Percentiles rank a stretch among this genome's conserved stretches.
Evolutionary conservation across 2,113 vertebrate species (phyloP).

Genomic region (Danionella cerebrum): DNA sequence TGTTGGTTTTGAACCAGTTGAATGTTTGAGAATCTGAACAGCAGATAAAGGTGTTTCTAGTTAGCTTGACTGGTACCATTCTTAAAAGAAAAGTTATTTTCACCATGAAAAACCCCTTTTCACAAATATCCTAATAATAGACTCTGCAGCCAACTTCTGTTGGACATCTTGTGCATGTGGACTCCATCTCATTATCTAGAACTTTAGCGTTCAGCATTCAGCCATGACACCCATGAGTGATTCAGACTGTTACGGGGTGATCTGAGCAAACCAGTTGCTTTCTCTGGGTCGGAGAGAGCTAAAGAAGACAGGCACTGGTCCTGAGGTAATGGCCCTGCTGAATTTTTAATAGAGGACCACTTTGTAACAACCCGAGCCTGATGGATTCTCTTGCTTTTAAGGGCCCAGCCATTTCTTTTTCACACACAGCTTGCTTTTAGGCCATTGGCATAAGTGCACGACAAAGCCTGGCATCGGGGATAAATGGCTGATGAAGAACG

Average conservation of each 20-base stretch:
- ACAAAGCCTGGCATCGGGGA: constrained; percentile 44
- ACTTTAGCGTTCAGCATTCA: neutral
- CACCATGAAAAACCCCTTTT: too few relatives aligned
- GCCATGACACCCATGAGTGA: neutral
- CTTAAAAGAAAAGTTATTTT: too few relatives aligned
- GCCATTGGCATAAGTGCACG: constrained; percentile 39
- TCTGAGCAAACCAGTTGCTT: constrained; percentile 20
- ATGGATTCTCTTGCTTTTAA: constrained; percentile 44
- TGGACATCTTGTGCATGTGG: neutral
- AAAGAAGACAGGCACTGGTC: constrained; percentile 52
- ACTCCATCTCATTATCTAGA: neutral
- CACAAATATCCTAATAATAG: too few relatives aligned
- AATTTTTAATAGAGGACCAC: constrained; percentile 73
- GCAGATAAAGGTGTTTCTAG: too few relatives aligned
- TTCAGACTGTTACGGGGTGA: constrained; percentile 40
- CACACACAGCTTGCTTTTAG: constrained; percentile 41
- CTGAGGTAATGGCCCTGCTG: constrained; percentile 67
- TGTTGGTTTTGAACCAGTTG: too few relatives aligned
- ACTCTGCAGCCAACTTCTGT: too few relatives aligned
- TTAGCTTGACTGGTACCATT: too few relatives aligned
- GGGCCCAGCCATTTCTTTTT: constrained; percentile 29
- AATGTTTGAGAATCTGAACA: too few relatives aligned
- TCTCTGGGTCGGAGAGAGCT: constrained; percentile 38
- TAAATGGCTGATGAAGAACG: constrained; percentile 12
- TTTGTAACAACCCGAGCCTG: constrained; percentile 67